Conservation (phyloP, 1,140 invertebrate species). For the Lysiphlebus fabarum region DNA sequence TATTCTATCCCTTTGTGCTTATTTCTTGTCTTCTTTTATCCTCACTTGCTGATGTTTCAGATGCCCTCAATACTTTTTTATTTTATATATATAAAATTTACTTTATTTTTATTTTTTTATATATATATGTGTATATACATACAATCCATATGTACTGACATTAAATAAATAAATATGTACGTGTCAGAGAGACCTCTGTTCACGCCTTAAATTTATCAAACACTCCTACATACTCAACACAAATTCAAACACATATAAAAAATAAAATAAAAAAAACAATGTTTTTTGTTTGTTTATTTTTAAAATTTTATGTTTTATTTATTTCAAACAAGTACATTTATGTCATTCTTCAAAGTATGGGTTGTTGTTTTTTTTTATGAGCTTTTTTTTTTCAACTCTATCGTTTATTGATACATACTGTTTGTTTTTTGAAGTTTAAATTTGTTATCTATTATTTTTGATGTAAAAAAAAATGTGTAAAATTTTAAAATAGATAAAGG, state of each 20-base stretch:
- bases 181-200: conserved; percentile 31
- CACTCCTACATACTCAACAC: conserved; percentile 13
- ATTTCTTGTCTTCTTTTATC: not conserved
- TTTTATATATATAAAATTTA: too few species aligned
- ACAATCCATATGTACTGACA: too few species aligned
- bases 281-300: not conserved
- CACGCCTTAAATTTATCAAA: conserved; percentile 32
- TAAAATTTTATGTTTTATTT: conserved; percentile 9
- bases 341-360: conserved; percentile 6
- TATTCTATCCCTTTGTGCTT: conserved; percentile 33
- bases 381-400: conserved; percentile 5
- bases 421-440: too few species aligned
- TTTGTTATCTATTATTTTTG: too few species aligned
- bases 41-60: not conserved
- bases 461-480: too few species aligned
- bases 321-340: conserved; percentile 1
- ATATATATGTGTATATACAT: too few species aligned
- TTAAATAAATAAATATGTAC: not conserved
- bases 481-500: too few species aligned
- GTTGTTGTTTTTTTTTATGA: conserved; percentile 11
- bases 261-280: conserved; percentile 16
- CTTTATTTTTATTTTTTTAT: too few species aligned
- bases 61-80: too few species aligned
- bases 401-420: not conserved
- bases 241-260: not conserved